Conservation (phyloP, 37 sponge, comb jelly and placozoan species). For the Ianthella basta region DNA sequence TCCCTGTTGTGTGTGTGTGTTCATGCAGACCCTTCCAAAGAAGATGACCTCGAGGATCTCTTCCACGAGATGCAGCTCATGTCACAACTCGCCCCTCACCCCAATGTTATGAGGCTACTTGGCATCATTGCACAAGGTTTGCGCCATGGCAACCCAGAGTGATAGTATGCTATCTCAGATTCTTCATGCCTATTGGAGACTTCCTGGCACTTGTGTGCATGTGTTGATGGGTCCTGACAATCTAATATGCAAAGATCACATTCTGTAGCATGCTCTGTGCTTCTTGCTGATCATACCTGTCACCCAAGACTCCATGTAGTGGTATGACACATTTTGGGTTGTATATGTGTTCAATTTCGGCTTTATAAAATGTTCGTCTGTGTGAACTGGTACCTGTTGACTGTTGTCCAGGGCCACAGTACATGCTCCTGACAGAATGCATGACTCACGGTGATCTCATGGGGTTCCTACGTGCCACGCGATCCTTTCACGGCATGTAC, state of each 20-base stretch:
- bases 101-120: constrained; percentile 58
- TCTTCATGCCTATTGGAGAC: too few relatives aligned
- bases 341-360: too few relatives aligned
- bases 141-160: constrained; percentile 6
- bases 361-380: too few relatives aligned
- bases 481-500: constrained; percentile 63
- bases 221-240: too few relatives aligned
- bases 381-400: too few relatives aligned
- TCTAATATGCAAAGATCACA: too few relatives aligned
- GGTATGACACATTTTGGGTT: too few relatives aligned
- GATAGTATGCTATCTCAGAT: background rate
- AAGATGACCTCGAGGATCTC: constrained; percentile 5
- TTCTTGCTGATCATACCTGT: too few relatives aligned
- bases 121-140: constrained; percentile 60
- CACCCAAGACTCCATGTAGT: too few relatives aligned
- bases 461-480: constrained; percentile 69
- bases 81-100: constrained; percentile 52
- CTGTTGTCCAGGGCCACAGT: constrained; percentile 39
- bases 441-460: constrained; percentile 85
- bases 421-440: constrained; percentile 69
- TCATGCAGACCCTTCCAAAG: background rate
- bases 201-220: too few relatives aligned
- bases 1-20: too few relatives aligned
- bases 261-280: too few relatives aligned
- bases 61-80: constrained; percentile 59